Evolutionary conservation across 2,888 invertebrate genomes (phyloP), one percentile per base, ranked within the genome.

Genomic region (Cetonia aurata): DNA sequence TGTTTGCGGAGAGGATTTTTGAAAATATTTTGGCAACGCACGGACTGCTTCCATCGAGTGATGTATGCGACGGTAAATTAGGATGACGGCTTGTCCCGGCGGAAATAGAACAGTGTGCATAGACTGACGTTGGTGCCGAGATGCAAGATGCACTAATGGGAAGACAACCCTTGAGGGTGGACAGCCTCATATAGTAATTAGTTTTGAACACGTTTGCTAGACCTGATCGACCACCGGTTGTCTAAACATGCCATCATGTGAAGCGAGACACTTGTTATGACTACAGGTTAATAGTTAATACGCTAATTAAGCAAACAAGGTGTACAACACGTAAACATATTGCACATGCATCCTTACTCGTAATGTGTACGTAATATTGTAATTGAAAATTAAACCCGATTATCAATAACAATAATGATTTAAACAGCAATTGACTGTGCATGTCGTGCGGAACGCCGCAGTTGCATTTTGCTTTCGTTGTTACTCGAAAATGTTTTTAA

Each of bases 81-180:
- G 70, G 73, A 74, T 67, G 65, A 66, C 66, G 62, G 70, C 50
- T n/a, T 37, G 62, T 19, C 50, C 48, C 3, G 52, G 60, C 75
- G 75, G 75, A 75, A 75, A 75, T 74, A 60, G 71, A 75, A 72
- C 74, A 71, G 69, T 74, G 74, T 74, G 74, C 74, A 75, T 72
- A 57, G 74, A 73, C 57, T 15, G 37, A 56, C 70, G 72, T 73
- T 66, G 72, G 72, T 71, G 52, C 69, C 71, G 74, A 75, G 72
- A 56, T 37, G 42, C 62, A 56, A 74, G 74, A 71, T 70, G 59
- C 70, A 73, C 73, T 75, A 75, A 76, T 75, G 75, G 75, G 70
- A 73, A 71, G 67, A 67, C 75, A 70, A 25, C 69, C 73, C 75
- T 73, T 69, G 71, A 69, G 75, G 75, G 72, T 73, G 75, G 73